Conservation (phyloP, 2,888 invertebrate species). For the Melanophora roralis region DNA sequence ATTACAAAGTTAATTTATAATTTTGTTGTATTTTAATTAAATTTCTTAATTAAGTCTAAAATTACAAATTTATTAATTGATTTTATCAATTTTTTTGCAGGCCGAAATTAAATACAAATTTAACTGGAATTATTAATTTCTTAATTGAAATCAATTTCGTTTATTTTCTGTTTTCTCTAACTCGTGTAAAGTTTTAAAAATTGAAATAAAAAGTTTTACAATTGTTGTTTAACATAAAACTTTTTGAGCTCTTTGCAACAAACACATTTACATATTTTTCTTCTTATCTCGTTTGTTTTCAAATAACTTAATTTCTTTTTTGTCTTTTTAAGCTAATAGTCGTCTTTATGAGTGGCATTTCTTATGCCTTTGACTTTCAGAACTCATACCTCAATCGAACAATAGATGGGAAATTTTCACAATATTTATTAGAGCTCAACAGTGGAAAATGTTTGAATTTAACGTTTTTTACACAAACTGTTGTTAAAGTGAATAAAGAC, state of each 20-base stretch:
- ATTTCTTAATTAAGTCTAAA: too few species aligned
- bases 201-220: constrained; percentile 23
- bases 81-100: too few species aligned
- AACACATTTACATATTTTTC: neutral
- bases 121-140: too few species aligned
- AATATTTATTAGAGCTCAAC: constrained; percentile 57
- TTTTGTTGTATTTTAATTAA: too few species aligned
- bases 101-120: too few species aligned
- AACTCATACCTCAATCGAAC: constrained; percentile 49
- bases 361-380: constrained; percentile 19
- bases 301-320: constrained; percentile 36
- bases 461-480: neutral
- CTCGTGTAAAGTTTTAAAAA: constrained; percentile 1
- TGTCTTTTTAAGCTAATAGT: constrained; percentile 26
- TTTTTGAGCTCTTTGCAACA: neutral
- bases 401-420: constrained; percentile 56
- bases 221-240: neutral
- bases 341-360: constrained; percentile 19
- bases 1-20: too few species aligned
- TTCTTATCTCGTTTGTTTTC: neutral
- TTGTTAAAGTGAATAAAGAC: neutral
- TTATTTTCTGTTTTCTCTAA: neutral
- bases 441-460: neutral
- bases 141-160: too few species aligned
- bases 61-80: too few species aligned